phyloP scores from a whole-genome alignment of 1,140 invertebrate genomes.

The Helicoverpa armigera region DNA sequence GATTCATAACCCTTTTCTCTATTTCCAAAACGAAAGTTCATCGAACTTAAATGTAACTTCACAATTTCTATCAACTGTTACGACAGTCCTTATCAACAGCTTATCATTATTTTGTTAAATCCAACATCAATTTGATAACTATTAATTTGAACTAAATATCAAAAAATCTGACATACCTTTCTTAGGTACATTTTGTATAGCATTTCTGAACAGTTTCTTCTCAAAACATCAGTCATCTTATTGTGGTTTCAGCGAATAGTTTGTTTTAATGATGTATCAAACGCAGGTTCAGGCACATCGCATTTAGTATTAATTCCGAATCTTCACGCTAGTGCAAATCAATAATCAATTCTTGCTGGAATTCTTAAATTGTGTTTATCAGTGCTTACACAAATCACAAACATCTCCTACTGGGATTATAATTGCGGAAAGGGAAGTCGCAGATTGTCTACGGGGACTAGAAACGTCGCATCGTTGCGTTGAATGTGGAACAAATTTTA shows the following conservation, averaged over 20 bases:
- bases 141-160: constrained; percentile 42
- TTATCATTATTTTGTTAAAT: constrained; percentile 75
- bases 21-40: constrained; percentile 81
- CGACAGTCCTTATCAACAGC: constrained; percentile 52
- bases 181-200: too few species aligned
- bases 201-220: neutral
- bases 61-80: constrained; percentile 56
- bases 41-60: constrained; percentile 70
- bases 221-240: constrained; percentile 45
- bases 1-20: constrained; percentile 63
- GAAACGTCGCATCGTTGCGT: neutral
- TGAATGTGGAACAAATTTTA: constrained; percentile 11
- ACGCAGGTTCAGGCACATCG: neutral
- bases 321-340: constrained; percentile 2
- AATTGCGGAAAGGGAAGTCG: constrained; percentile 72
- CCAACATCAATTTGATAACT: constrained; percentile 52
- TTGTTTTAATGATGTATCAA: constrained; percentile 24
- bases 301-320: neutral
- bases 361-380: neutral
- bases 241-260: constrained; percentile 47
- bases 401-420: constrained; percentile 38
- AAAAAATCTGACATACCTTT: neutral
- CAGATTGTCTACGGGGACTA: constrained; percentile 57
- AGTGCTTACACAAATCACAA: neutral
- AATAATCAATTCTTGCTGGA: neutral